Percentiles rank a stretch among this genome's conserved stretches.
Conservation (phyloP, 2,888 invertebrate species). For the Lamproptera curius region DNA sequence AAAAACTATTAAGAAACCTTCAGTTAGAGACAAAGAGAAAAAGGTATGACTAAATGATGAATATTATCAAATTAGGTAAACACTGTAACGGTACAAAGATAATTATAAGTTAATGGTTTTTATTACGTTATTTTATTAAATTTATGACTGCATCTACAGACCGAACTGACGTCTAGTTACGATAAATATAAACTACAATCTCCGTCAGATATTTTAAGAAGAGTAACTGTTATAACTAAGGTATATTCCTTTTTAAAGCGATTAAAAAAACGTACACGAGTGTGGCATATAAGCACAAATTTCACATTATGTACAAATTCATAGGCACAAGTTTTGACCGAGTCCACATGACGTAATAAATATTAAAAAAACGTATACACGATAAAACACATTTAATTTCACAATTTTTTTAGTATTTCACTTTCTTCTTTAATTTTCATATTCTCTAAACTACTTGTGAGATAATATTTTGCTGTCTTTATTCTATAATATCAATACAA, state of each 20-base stretch:
- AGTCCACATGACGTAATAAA: slow-evolving; percentile 3
- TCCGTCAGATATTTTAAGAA: slow-evolving; percentile 20
- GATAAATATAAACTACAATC: slow-evolving; percentile 28
- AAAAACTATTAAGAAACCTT: slow-evolving; percentile 64
- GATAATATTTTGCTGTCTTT: not conserved
- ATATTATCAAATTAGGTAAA: slow-evolving; percentile 1
- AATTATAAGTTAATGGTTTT: too few relatives aligned
- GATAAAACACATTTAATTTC: too few relatives aligned
- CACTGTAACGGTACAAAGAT: not conserved
- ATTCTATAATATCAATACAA: not conserved
- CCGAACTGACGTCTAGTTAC: slow-evolving; percentile 39
- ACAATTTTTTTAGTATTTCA: not conserved
- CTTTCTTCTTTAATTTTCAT: not conserved
- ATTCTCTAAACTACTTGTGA: not conserved
- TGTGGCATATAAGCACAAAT: slow-evolving; percentile 9
- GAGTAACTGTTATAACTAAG: slow-evolving; percentile 20
- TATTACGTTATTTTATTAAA: not conserved
- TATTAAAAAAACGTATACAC: not conserved
- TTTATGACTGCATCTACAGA: slow-evolving; percentile 40
- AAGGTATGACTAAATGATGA: slow-evolving; percentile 48
- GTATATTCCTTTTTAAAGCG: slow-evolving; percentile 10
- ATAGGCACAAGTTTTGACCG: slow-evolving; percentile 4
- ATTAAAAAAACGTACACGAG: not conserved
- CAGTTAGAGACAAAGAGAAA: slow-evolving; percentile 49
- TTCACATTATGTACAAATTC: slow-evolving; percentile 2